Percentiles rank a stretch among this genome's conserved stretches.
These are phyloP conservation scores for Acipenser transmontanus DNA, from an alignment of 2,797 vertebrate species.

Conservation along the genomic window DNA sequence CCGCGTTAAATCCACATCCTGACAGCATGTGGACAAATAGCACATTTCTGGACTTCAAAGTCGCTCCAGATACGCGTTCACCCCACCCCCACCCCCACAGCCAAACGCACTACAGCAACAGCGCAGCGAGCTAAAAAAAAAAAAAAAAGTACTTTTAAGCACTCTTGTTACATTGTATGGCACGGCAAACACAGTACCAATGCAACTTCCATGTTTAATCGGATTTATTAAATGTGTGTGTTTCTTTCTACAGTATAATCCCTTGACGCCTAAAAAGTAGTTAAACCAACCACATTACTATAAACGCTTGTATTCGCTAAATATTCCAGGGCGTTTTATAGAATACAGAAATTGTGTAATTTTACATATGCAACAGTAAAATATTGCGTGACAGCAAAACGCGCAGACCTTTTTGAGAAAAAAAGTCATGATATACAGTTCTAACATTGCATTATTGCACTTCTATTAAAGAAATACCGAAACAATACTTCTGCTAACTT, in stretches of 20 bases:
- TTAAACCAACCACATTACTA: too few relatives aligned
- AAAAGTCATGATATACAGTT: too few relatives aligned
- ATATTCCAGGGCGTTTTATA: too few relatives aligned
- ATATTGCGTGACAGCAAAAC: too few relatives aligned
- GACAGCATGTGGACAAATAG: conserved; percentile 45
- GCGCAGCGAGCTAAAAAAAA: conserved; percentile 6
- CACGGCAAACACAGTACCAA: background rate
- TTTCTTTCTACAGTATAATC: background rate
- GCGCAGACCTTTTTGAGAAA: too few relatives aligned
- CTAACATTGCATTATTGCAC: too few relatives aligned
- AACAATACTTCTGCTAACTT: too few relatives aligned
- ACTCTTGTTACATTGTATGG: background rate
- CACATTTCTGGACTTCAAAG: conserved; percentile 46
- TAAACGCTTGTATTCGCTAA: too few relatives aligned
- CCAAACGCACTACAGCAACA: background rate
- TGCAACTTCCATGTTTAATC: background rate
- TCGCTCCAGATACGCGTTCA: conserved; percentile 37
- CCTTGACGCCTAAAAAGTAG: too few relatives aligned
- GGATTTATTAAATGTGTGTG: background rate
- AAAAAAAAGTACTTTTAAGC: background rate
- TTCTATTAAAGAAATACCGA: too few relatives aligned
- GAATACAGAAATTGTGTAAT: too few relatives aligned
- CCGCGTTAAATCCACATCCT: conserved; percentile 48
- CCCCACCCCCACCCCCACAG: conserved; percentile 1
- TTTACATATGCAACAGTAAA: too few relatives aligned